These are phyloP conservation scores for Pocillopora meandrina DNA, from an alignment of 92 coral and sea anemone species.

Conservation along the genomic window DNA sequence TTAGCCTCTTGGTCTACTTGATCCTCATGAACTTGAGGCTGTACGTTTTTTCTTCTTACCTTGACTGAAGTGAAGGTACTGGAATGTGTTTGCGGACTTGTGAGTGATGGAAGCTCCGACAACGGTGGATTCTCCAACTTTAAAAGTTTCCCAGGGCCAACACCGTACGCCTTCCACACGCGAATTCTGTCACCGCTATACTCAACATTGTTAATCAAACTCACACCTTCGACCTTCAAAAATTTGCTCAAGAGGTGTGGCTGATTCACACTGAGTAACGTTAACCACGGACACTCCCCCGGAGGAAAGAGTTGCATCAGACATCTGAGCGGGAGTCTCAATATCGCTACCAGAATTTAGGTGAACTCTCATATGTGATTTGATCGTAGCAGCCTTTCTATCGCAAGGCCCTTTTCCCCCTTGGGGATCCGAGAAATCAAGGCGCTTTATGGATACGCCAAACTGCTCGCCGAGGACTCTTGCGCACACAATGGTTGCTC, in stretches of 20 bases:
- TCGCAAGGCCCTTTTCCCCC: conserved; percentile 59
- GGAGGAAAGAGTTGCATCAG: conserved; percentile 58
- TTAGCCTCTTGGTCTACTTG: conserved; percentile 34
- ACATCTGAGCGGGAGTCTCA: conserved; percentile 62
- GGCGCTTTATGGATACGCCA: conserved; percentile 57
- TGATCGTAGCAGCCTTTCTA: conserved; percentile 68
- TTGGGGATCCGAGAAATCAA: conserved; percentile 64
- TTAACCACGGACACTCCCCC: conserved; percentile 59
- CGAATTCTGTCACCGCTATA: conserved; percentile 24
- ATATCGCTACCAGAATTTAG: conserved; percentile 65
- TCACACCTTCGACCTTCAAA: conserved; percentile 22
- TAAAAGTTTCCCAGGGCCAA: neutral
- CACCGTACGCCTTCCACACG: conserved; percentile 46
- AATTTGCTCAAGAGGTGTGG: conserved; percentile 25
- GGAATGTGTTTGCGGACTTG: conserved; percentile 13
- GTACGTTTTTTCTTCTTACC: conserved; percentile 23
- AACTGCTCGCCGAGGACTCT: conserved; percentile 7
- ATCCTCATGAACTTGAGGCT: conserved; percentile 12
- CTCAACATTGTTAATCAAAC: conserved; percentile 38
- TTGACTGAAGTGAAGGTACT: conserved; percentile 46
- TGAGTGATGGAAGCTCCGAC: conserved; percentile 26
- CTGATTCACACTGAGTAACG: conserved; percentile 52
- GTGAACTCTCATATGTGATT: conserved; percentile 63
- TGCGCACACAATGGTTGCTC: conserved; percentile 21
- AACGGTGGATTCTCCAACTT: conserved; percentile 32